Conservation (phyloP, 1,140 invertebrate species). For the Periplaneta americana region DNA sequence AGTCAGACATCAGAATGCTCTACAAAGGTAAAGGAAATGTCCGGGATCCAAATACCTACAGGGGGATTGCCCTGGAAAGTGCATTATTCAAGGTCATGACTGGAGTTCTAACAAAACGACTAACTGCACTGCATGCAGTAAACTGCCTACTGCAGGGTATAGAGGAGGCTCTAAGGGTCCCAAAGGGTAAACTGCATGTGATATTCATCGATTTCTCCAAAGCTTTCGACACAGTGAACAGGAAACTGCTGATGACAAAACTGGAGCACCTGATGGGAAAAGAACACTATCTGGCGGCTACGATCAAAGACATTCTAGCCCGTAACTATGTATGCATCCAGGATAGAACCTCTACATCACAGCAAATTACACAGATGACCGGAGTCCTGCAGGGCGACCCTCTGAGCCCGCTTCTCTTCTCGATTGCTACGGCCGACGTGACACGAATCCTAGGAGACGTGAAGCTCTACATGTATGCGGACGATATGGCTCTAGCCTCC, state of each 20-base stretch:
- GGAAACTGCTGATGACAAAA: background rate
- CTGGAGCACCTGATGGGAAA: background rate
- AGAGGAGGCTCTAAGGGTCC: background rate
- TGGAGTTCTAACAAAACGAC: background rate
- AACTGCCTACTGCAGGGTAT: background rate
- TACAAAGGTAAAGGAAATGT: background rate
- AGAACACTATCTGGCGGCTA: background rate
- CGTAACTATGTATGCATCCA: background rate
- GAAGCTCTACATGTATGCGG: too few species aligned
- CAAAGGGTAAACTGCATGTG: background rate
- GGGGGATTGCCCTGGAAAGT: background rate
- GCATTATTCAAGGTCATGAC: background rate
- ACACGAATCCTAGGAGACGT: background rate
- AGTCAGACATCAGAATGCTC: background rate
- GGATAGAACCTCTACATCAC: background rate
- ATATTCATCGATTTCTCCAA: too few species aligned
- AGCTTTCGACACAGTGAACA: background rate
- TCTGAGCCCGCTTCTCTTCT: too few species aligned
- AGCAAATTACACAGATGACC: background rate
- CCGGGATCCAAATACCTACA: background rate
- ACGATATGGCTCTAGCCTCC: background rate
- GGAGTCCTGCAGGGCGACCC: background rate
- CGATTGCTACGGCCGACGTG: background rate
- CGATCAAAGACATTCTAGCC: background rate
- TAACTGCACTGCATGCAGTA: background rate